phyloP scores from a whole-genome alignment of 92 coral and sea anemone genomes.

The Parazoanthus darwini region DNA sequence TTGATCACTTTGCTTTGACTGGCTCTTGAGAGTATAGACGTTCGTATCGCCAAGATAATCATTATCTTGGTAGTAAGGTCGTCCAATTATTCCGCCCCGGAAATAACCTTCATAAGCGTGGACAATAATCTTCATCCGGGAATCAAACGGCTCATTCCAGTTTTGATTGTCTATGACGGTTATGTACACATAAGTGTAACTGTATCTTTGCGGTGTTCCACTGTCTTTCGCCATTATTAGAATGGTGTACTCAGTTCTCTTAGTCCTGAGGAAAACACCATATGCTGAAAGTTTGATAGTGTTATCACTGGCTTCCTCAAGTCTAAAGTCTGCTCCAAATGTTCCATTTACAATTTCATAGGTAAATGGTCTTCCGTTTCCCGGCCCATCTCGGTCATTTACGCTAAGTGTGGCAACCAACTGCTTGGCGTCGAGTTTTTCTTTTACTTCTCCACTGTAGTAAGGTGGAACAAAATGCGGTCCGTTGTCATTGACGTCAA shows the following conservation, averaged over 20 bases:
- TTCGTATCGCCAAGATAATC: slow-evolving; percentile 79
- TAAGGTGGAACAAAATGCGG: slow-evolving; percentile 80
- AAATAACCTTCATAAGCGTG: slow-evolving; percentile 75
- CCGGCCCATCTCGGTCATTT: slow-evolving; percentile 70
- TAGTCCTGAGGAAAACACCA: slow-evolving; percentile 63
- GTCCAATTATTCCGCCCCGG: slow-evolving; percentile 81
- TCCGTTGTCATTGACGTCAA: slow-evolving; percentile 88
- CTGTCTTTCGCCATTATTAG: slow-evolving; percentile 73
- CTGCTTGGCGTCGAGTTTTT: slow-evolving; percentile 57
- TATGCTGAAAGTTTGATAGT: slow-evolving; percentile 62
- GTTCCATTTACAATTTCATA: slow-evolving; percentile 72
- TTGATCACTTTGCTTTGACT: neutral
- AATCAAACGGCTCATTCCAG: slow-evolving; percentile 62
- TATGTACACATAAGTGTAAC: slow-evolving; percentile 63
- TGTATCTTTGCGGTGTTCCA: slow-evolving; percentile 62
- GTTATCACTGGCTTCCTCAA: slow-evolving; percentile 48
- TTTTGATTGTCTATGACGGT: slow-evolving; percentile 68
- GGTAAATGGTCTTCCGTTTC: slow-evolving; percentile 64
- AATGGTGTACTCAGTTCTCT: slow-evolving; percentile 63
- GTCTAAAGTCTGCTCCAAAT: slow-evolving; percentile 57
- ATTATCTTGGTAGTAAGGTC: slow-evolving; percentile 72
- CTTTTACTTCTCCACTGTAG: slow-evolving; percentile 66
- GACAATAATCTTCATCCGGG: slow-evolving; percentile 71
- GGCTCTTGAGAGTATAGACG: slow-evolving; percentile 55
- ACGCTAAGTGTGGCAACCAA: slow-evolving; percentile 74